These are phyloP conservation scores for Argyra leucocephala DNA, from an alignment of 2,888 invertebrate species.

Conservation along the genomic window DNA sequence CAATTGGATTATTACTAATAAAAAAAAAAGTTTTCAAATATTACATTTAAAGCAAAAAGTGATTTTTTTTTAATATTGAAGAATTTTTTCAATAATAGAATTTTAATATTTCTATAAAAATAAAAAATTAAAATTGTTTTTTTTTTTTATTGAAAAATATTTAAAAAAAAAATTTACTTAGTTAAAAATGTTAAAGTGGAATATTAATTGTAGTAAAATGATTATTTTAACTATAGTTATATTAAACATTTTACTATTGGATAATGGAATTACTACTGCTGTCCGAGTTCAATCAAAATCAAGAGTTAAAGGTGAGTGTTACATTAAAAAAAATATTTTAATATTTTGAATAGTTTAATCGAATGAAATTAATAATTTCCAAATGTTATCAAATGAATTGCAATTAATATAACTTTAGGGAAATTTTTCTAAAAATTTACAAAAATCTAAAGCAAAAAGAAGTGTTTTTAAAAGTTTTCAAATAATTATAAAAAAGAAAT, in stretches of 20 bases:
- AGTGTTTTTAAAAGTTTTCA: too few species aligned
- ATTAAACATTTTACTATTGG: slow-evolving; percentile 8
- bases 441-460: too few species aligned
- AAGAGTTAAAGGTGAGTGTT: slow-evolving; percentile 6
- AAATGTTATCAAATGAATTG: too few species aligned
- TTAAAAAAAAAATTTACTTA: neutral
- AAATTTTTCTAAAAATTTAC: too few species aligned
- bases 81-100: neutral
- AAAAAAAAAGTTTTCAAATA: neutral
- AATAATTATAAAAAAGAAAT: too few species aligned
- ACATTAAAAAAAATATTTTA: too few species aligned
- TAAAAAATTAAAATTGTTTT: neutral
- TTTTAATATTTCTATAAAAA: neutral
- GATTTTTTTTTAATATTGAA: neutral
- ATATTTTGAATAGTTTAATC: too few species aligned
- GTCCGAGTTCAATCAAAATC: slow-evolving; percentile 8
- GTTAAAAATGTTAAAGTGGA: slow-evolving; percentile 3
- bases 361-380: too few species aligned
- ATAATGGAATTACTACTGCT: neutral
- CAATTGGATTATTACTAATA: neutral
- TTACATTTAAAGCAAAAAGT: neutral
- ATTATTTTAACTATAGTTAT: slow-evolving; percentile 5
- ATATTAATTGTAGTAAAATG: neutral
- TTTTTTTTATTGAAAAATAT: neutral
- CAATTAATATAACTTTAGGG: too few species aligned